Evolutionary conservation across 2,113 vertebrate genomes (phyloP), one percentile per base, ranked within the genome.

Genomic region (Okapia johnstoni): DNA sequence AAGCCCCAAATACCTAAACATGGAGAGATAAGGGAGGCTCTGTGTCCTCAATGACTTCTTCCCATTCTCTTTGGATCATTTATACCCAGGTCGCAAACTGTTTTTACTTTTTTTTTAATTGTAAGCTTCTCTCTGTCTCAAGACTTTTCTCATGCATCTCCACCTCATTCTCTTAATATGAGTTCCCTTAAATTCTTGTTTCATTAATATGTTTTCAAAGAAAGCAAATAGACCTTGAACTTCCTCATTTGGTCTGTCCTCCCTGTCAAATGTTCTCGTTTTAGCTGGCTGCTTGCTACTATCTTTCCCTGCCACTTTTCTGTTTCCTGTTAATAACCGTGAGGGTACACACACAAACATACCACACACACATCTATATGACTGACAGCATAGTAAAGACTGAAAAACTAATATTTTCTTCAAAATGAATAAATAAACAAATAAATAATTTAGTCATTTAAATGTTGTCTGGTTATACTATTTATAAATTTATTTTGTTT

Each of bases 21-120:
- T 7, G 5, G 33, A 16, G 5, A 5, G 13, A 5, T 10, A 25
- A 54, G 26, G 12, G 12, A 3, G 8, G 7, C 15, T 54, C 10
- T 10, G 0, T 19, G 19, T 58, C 33, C 55, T 46, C 16, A 2
- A 2, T 30, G 3, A 11, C 4, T 11, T 33, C 3, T 46, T 28
- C 4, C 16, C 3, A 8, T 23, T 9, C 7, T 50, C 4, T 10
- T 9, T 21, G 2, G 2, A 28, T 46, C 28, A 4, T 7, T 85
- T 8, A 19, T 2, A 50, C 6, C 7, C 23, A 13, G 33, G 17
- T 1, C 3, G 1, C 3, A 63, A 23, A 3, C 0, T 8, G 0
- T 52, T 16, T 57, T 21, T 7, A 30, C 50, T 46, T 17, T 76
- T 76, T 76, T 17, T 9, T 17, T 1, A 25, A 26, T 40, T 12